Evolutionary conservation across 2,113 vertebrate species (phyloP), one percentile per base, ranked within the genome.

Genomic region (Phalacrocorax carbo): DNA sequence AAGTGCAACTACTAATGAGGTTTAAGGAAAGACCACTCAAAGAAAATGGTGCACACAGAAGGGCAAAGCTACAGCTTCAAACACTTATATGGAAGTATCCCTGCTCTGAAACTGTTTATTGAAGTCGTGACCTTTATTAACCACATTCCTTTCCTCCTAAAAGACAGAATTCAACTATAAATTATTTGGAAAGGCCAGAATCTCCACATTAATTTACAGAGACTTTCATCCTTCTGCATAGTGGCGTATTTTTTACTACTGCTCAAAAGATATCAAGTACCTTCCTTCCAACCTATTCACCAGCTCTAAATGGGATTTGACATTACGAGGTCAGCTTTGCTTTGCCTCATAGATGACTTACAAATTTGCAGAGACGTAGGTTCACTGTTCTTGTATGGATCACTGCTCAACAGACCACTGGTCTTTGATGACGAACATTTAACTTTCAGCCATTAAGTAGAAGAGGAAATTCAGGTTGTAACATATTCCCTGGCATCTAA

Each of bases 281-380:
- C 82, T 96, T 93, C 71, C 91, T 93, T 97, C 88, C 93, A 98
- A 71, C 91, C 88, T 94, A 88, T 96, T 98, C 90, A 34, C 95
- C 57, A 93, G 46, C 73, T 97, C 85, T 97, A 98, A 98, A 98
- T 98, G 94, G 94, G 90, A 97, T 97, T 96, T 98, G 98, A 98
- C 97, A 94, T 98, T 97, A 98, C 4, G 20, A 98, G 97, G 97
- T 98, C 98, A 98, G 81, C 79, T 82, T 92, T 97, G 93, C 95
- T 96, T 96, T 98, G 88, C 94, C 95, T 98, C 95, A 76, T 54
- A 97, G 95, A 97, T 97, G 98, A 96, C 97, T 98, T 96, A 98
- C 96, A 98, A 97, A 98, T 98, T 98, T 97, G 87, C 48, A 29
- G 96, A 98, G 97, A 96, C 97, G 91, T 18, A 96, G 97, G 97